Base-by-base conservation (phyloP, 2,888 invertebrate genomes). In the Amaurobius ferox region DNA sequence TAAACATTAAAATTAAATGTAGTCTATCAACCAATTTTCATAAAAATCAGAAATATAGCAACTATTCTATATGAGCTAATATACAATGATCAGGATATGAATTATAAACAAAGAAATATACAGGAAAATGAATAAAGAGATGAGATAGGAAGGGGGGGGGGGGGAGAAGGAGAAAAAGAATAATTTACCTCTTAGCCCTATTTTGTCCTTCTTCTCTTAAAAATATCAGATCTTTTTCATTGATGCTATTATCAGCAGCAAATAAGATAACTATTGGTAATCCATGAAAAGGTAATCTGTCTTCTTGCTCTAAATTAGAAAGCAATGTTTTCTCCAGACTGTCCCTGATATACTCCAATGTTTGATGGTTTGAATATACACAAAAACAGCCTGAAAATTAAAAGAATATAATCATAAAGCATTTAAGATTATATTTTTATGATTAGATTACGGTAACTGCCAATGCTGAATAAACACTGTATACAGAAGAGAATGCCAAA, bases 251-350 rank as follows among this genome's bases (percentile, higher is more conserved):
- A 91, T 97, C 96, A 91, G 96, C 96, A 30, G 97, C 95, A 91
- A 97, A 96, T 92, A 98, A 94, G 90, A 98, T 94, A 67, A 97
- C 97, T 90, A 97, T 94, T 0, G 98, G 98, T 89, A 97, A 92
- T 88, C 95, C 92, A 92, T 97, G 96, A 91, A 97, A 96, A 13
- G 95, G 95, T 87, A 95, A 91, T 90, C 96, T 95, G 90, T 97
- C 97, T 90, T 97, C 97, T 90, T 96, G 95, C 90, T 97, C 96
- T 81, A 97, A 93, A 93, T 97, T 97, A 23, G 96, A 95, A 11
- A 97, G 92, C 30, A 98, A 93, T 1, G 97, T 97, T 91, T 97
- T 96, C 91, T 98, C 97, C 88, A 98, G 93, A 91, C 97, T 97
- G 83, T 96, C 95, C 89, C 96, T 94, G 72, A 98, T 95, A 91